Evolutionary conservation across 2,888 invertebrate genomes (phyloP).

Genomic region (Napeogenes inachia): DNA sequence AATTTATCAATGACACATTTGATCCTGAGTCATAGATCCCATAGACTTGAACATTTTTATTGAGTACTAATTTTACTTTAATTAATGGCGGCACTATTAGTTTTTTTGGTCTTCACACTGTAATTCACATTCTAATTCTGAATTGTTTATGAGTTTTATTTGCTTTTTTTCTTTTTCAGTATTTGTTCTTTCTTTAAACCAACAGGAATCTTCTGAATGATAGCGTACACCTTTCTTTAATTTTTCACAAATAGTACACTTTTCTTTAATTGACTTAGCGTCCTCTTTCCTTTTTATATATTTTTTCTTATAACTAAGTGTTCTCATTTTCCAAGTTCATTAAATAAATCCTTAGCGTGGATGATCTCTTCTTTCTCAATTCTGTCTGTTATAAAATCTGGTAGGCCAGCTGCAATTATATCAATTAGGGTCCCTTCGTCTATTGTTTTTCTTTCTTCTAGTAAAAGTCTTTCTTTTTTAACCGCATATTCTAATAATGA

Average conservation of each 20-base stretch:
- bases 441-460: conserved; percentile 1
- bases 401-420: conserved; percentile 16
- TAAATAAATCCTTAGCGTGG: conserved; percentile 7
- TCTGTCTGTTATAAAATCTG: conserved; percentile 14
- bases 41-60: conserved; percentile 25
- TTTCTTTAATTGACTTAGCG: conserved; percentile 15
- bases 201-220: conserved; percentile 27
- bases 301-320: conserved; percentile 10
- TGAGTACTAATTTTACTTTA: conserved; percentile 31
- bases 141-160: conserved; percentile 24
- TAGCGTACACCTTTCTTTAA: conserved; percentile 25
- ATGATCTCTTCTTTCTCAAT: conserved; percentile 12
- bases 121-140: conserved; percentile 23
- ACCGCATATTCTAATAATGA: conserved; percentile 38
- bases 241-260: conserved; percentile 26
- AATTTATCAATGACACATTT: conserved; percentile 38
- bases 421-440: conserved; percentile 22
- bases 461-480: conserved; percentile 33
- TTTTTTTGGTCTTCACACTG: conserved; percentile 35
- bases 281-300: conserved; percentile 6
- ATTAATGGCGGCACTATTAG: conserved; percentile 30
- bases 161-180: conserved; percentile 16
- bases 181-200: conserved; percentile 22
- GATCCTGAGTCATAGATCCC: conserved; percentile 41
- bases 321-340: conserved; percentile 14